phyloP scores from a whole-genome alignment of 2,797 vertebrate species.

The Chrysocyon brachyurus region DNA sequence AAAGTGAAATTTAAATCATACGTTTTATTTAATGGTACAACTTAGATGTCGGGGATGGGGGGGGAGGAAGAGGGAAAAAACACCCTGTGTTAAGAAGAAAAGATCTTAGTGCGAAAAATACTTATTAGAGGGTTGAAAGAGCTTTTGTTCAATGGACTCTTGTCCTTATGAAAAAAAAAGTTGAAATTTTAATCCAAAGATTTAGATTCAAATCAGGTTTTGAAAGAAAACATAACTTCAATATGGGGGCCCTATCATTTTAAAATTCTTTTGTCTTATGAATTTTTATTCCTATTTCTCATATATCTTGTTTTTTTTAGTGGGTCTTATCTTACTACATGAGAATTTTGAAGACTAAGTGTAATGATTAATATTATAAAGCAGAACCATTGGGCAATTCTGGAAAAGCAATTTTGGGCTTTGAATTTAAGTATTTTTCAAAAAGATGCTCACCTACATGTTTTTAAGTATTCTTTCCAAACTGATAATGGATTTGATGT shows the following conservation, averaged over 20 bases:
- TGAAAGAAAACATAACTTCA: conserved; percentile 37
- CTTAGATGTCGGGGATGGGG: conserved; percentile 52
- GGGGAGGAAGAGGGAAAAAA: not conserved
- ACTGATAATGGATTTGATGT: conserved; percentile 9
- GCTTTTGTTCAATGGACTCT: conserved; percentile 22
- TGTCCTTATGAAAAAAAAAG: not conserved
- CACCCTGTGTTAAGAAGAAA: conserved; percentile 9
- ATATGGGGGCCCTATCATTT: not conserved
- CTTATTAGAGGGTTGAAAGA: conserved; percentile 42
- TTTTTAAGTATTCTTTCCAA: conserved; percentile 1
- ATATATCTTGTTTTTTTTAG: conserved; percentile 11
- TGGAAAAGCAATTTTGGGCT: conserved; percentile 20
- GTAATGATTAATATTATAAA: conserved; percentile 27
- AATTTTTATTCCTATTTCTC: not conserved
- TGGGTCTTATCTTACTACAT: conserved; percentile 2
- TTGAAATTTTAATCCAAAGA: conserved; percentile 63
- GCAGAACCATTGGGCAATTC: not conserved
- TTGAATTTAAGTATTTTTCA: conserved; percentile 2
- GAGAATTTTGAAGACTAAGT: not conserved
- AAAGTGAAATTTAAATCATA: conserved; percentile 80
- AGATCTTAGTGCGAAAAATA: conserved; percentile 61
- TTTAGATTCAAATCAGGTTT: conserved; percentile 61
- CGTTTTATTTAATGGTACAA: conserved; percentile 76
- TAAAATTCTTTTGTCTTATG: conserved; percentile 33
- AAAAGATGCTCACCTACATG: not conserved